These are phyloP conservation scores for Drosophila asahinai DNA, from an alignment of 1,140 invertebrate species.

Conservation along the genomic window DNA sequence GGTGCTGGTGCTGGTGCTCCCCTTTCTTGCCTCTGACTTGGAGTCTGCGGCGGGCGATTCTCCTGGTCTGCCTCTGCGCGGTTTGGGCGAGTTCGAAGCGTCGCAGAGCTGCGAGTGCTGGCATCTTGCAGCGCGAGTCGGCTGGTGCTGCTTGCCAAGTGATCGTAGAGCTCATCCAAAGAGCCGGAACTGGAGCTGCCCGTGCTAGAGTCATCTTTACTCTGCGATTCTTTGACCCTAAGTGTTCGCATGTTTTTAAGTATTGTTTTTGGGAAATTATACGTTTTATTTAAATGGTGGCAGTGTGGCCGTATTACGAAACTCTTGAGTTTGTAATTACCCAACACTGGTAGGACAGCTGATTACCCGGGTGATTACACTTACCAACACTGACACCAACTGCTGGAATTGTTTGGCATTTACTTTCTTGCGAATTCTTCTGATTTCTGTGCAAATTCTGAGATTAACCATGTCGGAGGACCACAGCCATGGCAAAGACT, in stretches of 20 bases:
- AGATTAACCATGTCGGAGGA: slow-evolving; percentile 65
- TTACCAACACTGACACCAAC: background rate
- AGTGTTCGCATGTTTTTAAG: background rate
- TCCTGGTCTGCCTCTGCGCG: slow-evolving; percentile 14
- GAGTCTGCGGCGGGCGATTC: slow-evolving; percentile 20
- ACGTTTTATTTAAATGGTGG: background rate
- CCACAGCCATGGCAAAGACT: slow-evolving; percentile 86
- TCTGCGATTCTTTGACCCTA: background rate
- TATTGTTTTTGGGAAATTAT: background rate
- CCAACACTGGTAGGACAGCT: background rate
- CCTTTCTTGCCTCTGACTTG: no score
- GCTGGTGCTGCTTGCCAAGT: slow-evolving; percentile 64
- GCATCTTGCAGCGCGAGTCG: slow-evolving; percentile 16
- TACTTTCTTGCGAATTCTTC: background rate
- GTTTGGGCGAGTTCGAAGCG: slow-evolving; percentile 21
- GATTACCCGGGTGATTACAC: no score
- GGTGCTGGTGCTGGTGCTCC: background rate
- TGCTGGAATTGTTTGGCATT: slow-evolving; percentile 20
- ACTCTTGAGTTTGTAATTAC: background rate
- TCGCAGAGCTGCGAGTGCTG: slow-evolving; percentile 29
- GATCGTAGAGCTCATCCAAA: slow-evolving; percentile 40
- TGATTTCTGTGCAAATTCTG: background rate
- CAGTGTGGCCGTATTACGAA: background rate
- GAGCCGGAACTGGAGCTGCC: slow-evolving; percentile 16
- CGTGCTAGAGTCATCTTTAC: background rate